Evolutionary conservation across 2,888 invertebrate genomes (phyloP).

Genomic region (Lochmaea crataegi): DNA sequence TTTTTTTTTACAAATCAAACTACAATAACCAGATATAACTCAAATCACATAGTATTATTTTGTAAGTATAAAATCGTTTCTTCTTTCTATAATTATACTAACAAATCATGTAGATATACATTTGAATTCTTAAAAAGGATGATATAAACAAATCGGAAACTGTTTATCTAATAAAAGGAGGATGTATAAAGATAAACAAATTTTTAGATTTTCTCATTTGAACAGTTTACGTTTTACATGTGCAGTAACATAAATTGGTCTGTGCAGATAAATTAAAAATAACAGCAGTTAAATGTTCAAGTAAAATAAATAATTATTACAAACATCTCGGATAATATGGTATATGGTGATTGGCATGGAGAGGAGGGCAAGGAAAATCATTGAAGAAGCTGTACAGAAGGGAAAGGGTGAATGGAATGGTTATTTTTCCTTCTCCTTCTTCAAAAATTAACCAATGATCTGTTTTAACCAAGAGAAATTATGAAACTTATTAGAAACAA

Average conservation of each 20-base stretch:
- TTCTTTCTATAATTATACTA: constrained; percentile 17
- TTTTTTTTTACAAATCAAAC: not conserved
- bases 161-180: constrained; percentile 32
- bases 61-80: constrained; percentile 2
- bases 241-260: not conserved
- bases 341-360: no score
- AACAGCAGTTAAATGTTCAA: no score
- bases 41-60: constrained; percentile 9
- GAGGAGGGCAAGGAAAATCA: no score
- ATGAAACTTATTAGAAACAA: no score
- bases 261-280: not conserved
- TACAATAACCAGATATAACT: not conserved
- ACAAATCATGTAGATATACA: constrained; percentile 18
- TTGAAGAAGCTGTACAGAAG: no score
- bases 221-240: not conserved
- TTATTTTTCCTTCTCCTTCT: no score
- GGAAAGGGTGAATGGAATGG: no score
- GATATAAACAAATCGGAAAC: constrained; percentile 26
- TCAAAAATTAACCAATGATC: no score
- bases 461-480: no score
- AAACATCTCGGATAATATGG: no score
- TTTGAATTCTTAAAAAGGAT: constrained; percentile 1
- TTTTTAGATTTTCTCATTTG: not conserved
- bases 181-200: constrained; percentile 34
- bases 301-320: no score